A percentile compares a stretch with the other conserved stretches of the same genome.
Conservation (phyloP, 2,888 invertebrate genomes). For the Colletes collaris region DNA sequence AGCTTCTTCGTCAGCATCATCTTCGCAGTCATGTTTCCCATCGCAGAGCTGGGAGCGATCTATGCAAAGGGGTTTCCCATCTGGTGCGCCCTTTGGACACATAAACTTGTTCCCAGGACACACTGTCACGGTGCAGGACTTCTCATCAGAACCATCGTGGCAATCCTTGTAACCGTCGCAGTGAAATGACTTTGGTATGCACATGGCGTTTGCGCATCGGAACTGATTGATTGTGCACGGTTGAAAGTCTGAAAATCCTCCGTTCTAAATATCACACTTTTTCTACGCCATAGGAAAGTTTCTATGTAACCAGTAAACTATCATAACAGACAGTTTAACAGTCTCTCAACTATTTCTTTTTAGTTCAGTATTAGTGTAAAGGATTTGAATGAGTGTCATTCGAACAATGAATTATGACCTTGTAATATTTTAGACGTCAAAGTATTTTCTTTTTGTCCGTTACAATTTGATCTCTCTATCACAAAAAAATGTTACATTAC, state of each 20-base stretch:
- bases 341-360: too few relatives aligned
- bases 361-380: too few relatives aligned
- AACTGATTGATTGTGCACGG: constrained; percentile 95
- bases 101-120: constrained; percentile 96
- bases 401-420: too few relatives aligned
- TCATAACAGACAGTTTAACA: too few relatives aligned
- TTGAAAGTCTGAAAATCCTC: constrained; percentile 89
- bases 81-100: constrained; percentile 90
- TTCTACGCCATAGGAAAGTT: constrained; percentile 2
- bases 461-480: too few relatives aligned
- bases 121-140: constrained; percentile 93
- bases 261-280: neutral
- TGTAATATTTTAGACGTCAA: too few relatives aligned
- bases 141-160: constrained; percentile 94
- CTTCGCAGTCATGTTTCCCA: constrained; percentile 94
- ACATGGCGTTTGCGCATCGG: constrained; percentile 95
- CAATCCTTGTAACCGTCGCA: constrained; percentile 96
- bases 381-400: too few relatives aligned
- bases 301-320: neutral
- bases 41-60: constrained; percentile 94
- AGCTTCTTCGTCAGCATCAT: constrained; percentile 94
- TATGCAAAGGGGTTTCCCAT: constrained; percentile 93
- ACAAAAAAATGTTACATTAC: too few relatives aligned
- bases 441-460: too few relatives aligned
- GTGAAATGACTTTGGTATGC: constrained; percentile 94